Conservation (phyloP, 2,888 invertebrate species). For the Encarsia formosa region DNA sequence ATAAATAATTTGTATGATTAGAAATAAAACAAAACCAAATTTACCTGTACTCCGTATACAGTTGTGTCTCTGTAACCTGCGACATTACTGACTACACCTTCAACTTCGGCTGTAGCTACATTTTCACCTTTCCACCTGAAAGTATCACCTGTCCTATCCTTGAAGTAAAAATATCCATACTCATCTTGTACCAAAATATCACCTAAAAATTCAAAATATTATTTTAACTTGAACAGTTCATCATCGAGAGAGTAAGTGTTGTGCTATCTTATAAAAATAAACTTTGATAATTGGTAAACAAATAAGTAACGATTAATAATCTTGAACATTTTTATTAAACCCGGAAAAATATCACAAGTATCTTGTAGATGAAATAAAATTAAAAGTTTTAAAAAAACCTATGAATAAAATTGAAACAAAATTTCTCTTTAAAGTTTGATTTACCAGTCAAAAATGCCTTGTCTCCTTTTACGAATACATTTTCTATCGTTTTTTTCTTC, state of each 20-base stretch:
- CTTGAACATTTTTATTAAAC: too few relatives aligned
- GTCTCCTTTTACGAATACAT: conserved; percentile 66
- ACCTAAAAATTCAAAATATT: conserved; percentile 38
- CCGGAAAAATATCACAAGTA: conserved; percentile 60
- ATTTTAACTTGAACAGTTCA: too few relatives aligned
- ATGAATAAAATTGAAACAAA: not conserved
- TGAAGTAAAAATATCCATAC: conserved; percentile 62
- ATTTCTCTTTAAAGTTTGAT: not conserved
- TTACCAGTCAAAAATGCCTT: conserved; percentile 60
- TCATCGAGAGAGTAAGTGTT: too few relatives aligned
- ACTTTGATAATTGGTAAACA: too few relatives aligned
- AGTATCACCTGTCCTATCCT: conserved; percentile 64
- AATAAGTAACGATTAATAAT: too few relatives aligned
- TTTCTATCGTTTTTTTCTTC: conserved; percentile 60
- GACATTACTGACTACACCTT: conserved; percentile 58
- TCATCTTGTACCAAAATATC: conserved; percentile 63
- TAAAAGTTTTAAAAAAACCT: conserved; percentile 27
- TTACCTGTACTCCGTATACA: conserved; percentile 88
- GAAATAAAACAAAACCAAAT: not conserved
- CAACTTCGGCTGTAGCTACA: conserved; percentile 66
- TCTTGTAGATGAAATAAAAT: conserved; percentile 62
- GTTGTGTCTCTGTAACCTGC: conserved; percentile 75
- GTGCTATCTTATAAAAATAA: too few relatives aligned
- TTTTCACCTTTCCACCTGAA: conserved; percentile 68
- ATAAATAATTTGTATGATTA: not conserved